Conservation (phyloP, 2,888 invertebrate genomes). For the Pseudococcus jackbeardsleyi region DNA sequence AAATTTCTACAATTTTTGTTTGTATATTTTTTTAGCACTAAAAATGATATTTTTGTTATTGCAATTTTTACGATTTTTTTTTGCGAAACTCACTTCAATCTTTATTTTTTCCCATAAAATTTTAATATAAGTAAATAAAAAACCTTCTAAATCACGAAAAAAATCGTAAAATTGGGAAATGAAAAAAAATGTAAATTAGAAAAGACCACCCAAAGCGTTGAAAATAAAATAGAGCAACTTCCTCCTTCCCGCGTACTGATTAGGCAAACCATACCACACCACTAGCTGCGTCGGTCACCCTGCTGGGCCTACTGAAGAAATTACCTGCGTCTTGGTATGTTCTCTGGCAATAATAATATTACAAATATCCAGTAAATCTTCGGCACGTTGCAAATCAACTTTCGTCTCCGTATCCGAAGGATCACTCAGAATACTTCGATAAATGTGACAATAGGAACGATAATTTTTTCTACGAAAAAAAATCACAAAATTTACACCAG, state of each 20-base stretch:
- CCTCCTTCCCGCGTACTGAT: neutral
- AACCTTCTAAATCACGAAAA: neutral
- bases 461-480: constrained; percentile 74
- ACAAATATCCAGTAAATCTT: constrained; percentile 80
- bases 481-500: neutral
- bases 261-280: constrained; percentile 24
- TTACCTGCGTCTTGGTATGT: constrained; percentile 83
- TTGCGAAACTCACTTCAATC: too few species aligned
- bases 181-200: too few species aligned
- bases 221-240: too few species aligned
- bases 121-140: constrained; percentile 37
- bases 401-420: constrained; percentile 82
- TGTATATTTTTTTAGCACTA: too few species aligned
- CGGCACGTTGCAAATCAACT: constrained; percentile 80
- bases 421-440: constrained; percentile 79
- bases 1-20: too few species aligned
- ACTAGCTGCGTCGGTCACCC: neutral
- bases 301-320: too few species aligned
- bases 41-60: too few species aligned
- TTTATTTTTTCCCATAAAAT: too few species aligned
- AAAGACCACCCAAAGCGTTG: too few species aligned
- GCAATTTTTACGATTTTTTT: too few species aligned
- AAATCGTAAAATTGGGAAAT: too few species aligned
- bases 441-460: constrained; percentile 78
- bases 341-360: constrained; percentile 85